A percentile compares a stretch with the other conserved stretches of the same genome.
Conservation (phyloP, 2,797 vertebrate species). For the Neoniphon sammara region DNA sequence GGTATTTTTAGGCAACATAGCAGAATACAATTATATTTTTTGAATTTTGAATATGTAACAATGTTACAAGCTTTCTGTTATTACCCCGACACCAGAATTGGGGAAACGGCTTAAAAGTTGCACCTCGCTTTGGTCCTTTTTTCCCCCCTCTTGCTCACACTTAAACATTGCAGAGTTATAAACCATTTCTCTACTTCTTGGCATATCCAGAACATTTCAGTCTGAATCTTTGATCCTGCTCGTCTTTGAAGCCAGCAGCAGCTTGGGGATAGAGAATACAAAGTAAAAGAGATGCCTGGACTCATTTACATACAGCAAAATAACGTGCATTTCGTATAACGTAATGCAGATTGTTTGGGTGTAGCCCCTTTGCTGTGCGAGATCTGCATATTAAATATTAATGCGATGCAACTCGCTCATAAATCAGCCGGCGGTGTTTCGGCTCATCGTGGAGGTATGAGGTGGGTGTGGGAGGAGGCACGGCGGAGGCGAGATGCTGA, state of each 20-base stretch:
- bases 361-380: constrained; percentile 30
- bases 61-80: too few relatives aligned
- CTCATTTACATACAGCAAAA: constrained; percentile 62
- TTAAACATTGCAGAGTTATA: neutral
- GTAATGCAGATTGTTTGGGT: constrained; percentile 34
- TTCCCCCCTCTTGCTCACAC: too few relatives aligned
- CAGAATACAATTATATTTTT: too few relatives aligned
- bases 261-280: constrained; percentile 22
- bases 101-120: too few relatives aligned
- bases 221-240: constrained; percentile 56
- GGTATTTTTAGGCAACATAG: too few relatives aligned
- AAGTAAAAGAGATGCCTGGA: constrained; percentile 12
- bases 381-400: constrained; percentile 60
- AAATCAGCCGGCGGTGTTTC: constrained; percentile 5
- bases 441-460: constrained; percentile 55
- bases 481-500: constrained; percentile 19
- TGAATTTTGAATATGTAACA: too few relatives aligned
- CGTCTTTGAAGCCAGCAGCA: constrained; percentile 48
- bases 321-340: neutral
- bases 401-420: constrained; percentile 20
- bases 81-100: too few relatives aligned
- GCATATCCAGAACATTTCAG: constrained; percentile 37
- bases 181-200: constrained; percentile 6
- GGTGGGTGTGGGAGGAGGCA: constrained; percentile 48
- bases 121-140: too few relatives aligned